phyloP scores from a whole-genome alignment of 2,888 invertebrate genomes.

The Tethea ocularis region DNA sequence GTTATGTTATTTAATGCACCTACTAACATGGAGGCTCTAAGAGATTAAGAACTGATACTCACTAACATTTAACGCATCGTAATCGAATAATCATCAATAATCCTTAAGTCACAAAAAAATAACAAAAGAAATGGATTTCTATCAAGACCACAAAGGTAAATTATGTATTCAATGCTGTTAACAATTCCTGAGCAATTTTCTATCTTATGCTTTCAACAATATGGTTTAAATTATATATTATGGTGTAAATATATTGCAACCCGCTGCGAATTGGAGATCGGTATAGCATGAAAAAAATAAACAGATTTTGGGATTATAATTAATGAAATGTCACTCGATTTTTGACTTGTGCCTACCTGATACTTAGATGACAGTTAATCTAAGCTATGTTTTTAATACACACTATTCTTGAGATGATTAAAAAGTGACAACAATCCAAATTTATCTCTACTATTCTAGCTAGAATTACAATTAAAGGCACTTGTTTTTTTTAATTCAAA shows the following conservation, averaged over 20 bases:
- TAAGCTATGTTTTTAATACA: background rate
- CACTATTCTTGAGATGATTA: no score
- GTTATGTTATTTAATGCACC: background rate
- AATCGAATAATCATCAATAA: slow-evolving; percentile 79
- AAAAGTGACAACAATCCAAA: no score
- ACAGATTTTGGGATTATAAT: slow-evolving; percentile 68
- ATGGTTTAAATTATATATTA: slow-evolving; percentile 21
- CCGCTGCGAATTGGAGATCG: slow-evolving; percentile 69
- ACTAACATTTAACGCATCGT: slow-evolving; percentile 55
- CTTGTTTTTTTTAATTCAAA: no score
- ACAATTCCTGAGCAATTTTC: slow-evolving; percentile 20
- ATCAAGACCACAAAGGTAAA: slow-evolving; percentile 42
- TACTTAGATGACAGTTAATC: background rate
- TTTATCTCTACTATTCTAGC: no score
- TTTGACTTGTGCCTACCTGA: slow-evolving; percentile 55
- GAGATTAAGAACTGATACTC: slow-evolving; percentile 12
- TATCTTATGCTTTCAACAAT: background rate
- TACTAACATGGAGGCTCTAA: background rate
- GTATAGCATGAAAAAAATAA: slow-evolving; percentile 45
- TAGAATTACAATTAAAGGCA: no score
- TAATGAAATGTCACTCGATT: slow-evolving; percentile 69
- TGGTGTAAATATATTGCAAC: slow-evolving; percentile 37
- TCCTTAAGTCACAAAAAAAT: slow-evolving; percentile 66
- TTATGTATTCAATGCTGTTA: slow-evolving; percentile 18
- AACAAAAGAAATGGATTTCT: slow-evolving; percentile 55